Conservation (phyloP, 2,888 invertebrate species). For the Zele albiditarsus region DNA sequence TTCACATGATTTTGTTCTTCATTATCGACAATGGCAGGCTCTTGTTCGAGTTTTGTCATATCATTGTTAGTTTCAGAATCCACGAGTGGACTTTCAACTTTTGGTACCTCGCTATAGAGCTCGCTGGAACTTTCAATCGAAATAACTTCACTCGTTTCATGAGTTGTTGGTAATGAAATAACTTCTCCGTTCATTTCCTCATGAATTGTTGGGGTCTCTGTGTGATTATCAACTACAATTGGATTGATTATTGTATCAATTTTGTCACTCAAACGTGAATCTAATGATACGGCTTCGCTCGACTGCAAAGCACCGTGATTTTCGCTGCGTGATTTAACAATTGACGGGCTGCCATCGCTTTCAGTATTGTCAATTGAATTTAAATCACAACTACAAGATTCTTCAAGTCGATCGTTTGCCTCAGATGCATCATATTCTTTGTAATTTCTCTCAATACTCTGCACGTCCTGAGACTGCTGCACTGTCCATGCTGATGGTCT, state of each 20-base stretch:
- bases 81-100: constrained; percentile 72
- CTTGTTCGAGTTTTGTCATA: constrained; percentile 45
- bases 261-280: constrained; percentile 74
- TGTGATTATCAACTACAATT: constrained; percentile 56
- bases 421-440: constrained; percentile 61
- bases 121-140: constrained; percentile 76
- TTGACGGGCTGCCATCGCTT: constrained; percentile 74
- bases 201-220: constrained; percentile 66
- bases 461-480: constrained; percentile 65
- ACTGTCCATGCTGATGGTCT: constrained; percentile 66
- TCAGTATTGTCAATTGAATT: constrained; percentile 72
- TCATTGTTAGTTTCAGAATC: constrained; percentile 55
- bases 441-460: constrained; percentile 65
- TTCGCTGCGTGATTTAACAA: constrained; percentile 71
- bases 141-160: constrained; percentile 73
- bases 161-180: constrained; percentile 63
- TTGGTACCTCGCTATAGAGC: constrained; percentile 79
- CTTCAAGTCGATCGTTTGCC: constrained; percentile 67
- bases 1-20: constrained; percentile 52
- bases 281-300: constrained; percentile 74
- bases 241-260: constrained; percentile 62
- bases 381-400: constrained; percentile 71
- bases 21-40: constrained; percentile 33
- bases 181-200: constrained; percentile 66
- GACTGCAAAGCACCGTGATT: constrained; percentile 65